These are phyloP conservation scores for Pterostichus madidus DNA, from an alignment of 2,888 invertebrate genomes.

Conservation along the genomic window DNA sequence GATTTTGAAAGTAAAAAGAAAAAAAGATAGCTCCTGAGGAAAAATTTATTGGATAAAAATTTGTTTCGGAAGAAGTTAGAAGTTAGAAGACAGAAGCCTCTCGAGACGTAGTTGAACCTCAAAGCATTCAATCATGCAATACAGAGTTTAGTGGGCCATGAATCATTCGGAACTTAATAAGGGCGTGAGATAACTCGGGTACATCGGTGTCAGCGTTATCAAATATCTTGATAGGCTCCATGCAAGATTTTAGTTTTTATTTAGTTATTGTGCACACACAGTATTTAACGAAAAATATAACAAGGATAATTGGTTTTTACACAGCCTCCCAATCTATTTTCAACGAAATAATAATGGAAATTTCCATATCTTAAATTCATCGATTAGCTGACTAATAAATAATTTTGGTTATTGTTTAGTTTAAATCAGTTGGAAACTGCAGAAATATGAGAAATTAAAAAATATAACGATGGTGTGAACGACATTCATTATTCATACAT, in stretches of 20 bases:
- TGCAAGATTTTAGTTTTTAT: background rate
- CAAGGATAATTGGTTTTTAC: too few species aligned
- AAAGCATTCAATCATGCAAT: constrained; percentile 22
- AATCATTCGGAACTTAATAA: constrained; percentile 26
- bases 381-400: too few species aligned
- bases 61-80: background rate
- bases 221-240: too few species aligned
- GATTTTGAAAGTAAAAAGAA: background rate
- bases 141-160: background rate
- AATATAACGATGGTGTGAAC: too few species aligned
- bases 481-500: too few species aligned
- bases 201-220: background rate
- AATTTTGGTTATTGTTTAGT: too few species aligned
- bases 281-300: too few species aligned
- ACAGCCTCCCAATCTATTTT: too few species aligned
- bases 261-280: background rate
- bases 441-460: too few species aligned
- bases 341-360: too few species aligned
- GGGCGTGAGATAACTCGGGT: background rate
- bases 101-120: background rate
- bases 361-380: too few species aligned
- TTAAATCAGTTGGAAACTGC: too few species aligned
- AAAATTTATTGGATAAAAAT: background rate
- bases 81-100: constrained; percentile 7
- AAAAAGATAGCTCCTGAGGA: background rate